These are phyloP conservation scores for Stomorhina lunata DNA, from an alignment of 2,888 invertebrate species.

Conservation along the genomic window DNA sequence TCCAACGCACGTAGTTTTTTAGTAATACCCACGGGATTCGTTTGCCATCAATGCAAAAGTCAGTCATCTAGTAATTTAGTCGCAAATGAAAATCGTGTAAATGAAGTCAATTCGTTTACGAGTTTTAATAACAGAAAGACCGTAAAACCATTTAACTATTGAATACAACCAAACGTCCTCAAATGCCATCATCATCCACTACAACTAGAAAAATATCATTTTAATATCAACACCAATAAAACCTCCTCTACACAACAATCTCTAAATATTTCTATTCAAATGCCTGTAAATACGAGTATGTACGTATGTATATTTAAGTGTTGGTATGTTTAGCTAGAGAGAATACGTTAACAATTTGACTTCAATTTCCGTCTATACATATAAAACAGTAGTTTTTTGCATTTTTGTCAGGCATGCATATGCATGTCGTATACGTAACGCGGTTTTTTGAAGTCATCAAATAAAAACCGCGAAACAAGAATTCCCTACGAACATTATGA, in stretches of 20 bases:
- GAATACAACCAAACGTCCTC: conserved; percentile 18
- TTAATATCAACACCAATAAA: conserved; percentile 23
- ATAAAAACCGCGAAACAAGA: conserved; percentile 64
- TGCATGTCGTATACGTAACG: conserved; percentile 63
- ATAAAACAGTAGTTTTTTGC: not conserved
- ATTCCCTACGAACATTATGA: conserved; percentile 61
- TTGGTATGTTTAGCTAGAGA: conserved; percentile 16
- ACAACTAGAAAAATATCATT: conserved; percentile 33
- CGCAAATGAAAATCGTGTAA: conserved; percentile 65
- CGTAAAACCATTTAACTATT: conserved; percentile 59
- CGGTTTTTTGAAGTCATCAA: conserved; percentile 61
- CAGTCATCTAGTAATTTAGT: conserved; percentile 61
- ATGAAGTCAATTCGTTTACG: conserved; percentile 64
- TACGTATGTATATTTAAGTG: not conserved
- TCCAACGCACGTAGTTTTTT: conserved; percentile 61
- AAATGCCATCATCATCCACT: not conserved
- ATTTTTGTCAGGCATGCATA: conserved; percentile 16
- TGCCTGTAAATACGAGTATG: not conserved
- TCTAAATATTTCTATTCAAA: not conserved
- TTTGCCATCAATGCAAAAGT: conserved; percentile 62
- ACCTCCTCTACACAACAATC: not conserved
- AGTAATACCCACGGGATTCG: conserved; percentile 52
- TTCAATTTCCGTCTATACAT: conserved; percentile 37
- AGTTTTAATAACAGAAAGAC: conserved; percentile 59
- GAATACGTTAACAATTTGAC: conserved; percentile 55